These are phyloP conservation scores for Melolontha melolontha DNA, from an alignment of 2,888 invertebrate genomes.

Conservation along the genomic window DNA sequence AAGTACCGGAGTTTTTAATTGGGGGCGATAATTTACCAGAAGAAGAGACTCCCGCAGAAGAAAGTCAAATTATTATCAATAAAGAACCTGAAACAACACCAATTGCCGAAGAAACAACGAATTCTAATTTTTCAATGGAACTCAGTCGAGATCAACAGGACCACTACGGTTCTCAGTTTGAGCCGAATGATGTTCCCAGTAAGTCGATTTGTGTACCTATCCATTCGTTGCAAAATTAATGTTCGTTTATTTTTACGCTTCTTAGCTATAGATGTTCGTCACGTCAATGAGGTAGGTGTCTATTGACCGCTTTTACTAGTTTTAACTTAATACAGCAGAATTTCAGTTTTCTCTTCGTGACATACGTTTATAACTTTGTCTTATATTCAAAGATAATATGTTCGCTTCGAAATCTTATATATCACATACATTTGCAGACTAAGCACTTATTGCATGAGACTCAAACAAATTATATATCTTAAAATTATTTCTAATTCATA, in stretches of 20 bases:
- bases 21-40: slow-evolving; percentile 50
- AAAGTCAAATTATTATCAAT: slow-evolving; percentile 63
- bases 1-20: slow-evolving; percentile 66
- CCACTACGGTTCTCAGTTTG: slow-evolving; percentile 81
- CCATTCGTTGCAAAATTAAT: slow-evolving; percentile 28
- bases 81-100: slow-evolving; percentile 57
- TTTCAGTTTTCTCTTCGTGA: slow-evolving; percentile 7
- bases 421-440: too few relatives aligned
- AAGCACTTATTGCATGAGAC: too few relatives aligned
- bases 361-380: not conserved
- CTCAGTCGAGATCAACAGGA: slow-evolving; percentile 78
- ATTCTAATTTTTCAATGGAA: slow-evolving; percentile 77
- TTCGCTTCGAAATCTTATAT: too few relatives aligned
- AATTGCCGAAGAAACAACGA: slow-evolving; percentile 49
- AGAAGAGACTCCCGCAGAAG: slow-evolving; percentile 67
- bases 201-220: slow-evolving; percentile 41
- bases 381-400: too few relatives aligned
- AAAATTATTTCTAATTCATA: too few relatives aligned
- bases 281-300: slow-evolving; percentile 59
- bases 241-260: slow-evolving; percentile 45
- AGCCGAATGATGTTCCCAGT: slow-evolving; percentile 56
- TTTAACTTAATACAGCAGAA: slow-evolving; percentile 15
- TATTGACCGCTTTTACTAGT: slow-evolving; percentile 38
- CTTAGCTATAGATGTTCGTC: slow-evolving; percentile 53
- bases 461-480: too few relatives aligned